phyloP scores from a whole-genome alignment of 1,140 invertebrate species.

The Oscheius sp. region DNA sequence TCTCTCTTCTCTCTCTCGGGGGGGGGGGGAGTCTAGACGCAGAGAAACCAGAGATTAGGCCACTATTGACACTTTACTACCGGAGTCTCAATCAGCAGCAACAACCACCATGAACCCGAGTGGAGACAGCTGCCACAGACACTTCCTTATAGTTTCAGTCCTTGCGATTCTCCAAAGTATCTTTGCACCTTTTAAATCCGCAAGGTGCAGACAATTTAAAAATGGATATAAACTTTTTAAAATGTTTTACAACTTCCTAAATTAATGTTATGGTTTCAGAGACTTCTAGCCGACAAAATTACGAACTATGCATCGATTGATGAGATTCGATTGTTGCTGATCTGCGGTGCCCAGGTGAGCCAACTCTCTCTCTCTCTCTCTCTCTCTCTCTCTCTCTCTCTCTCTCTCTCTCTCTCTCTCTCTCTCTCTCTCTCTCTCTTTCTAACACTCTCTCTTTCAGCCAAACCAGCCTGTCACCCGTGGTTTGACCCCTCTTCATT shows the following conservation, averaged over 20 bases:
- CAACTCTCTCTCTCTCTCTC: background rate
- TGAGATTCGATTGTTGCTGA: slow-evolving; percentile 78
- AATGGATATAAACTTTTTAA: background rate
- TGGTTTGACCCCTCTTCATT: slow-evolving; percentile 78
- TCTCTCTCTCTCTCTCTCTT: slow-evolving; percentile 9
- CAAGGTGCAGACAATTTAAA: background rate
- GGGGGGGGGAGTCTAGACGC: too few species aligned
- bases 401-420: background rate
- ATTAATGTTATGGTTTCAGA: slow-evolving; percentile 64
- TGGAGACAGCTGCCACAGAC: too few species aligned
- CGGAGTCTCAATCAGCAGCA: too few species aligned
- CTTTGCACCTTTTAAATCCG: background rate
- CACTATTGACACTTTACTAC: too few species aligned
- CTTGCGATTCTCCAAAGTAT: background rate
- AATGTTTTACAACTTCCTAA: background rate
- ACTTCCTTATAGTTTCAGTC: background rate
- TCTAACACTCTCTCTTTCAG: slow-evolving; percentile 29
- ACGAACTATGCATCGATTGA: slow-evolving; percentile 80
- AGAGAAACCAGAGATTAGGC: too few species aligned
- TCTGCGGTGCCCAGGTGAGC: slow-evolving; percentile 76
- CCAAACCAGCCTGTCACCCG: slow-evolving; percentile 65
- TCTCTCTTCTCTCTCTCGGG: background rate
- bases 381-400: slow-evolving; percentile 11
- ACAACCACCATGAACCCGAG: too few species aligned
- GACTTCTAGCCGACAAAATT: slow-evolving; percentile 83